Conservation (phyloP, 2,113 vertebrate species). For the Triplophysa rosa region DNA sequence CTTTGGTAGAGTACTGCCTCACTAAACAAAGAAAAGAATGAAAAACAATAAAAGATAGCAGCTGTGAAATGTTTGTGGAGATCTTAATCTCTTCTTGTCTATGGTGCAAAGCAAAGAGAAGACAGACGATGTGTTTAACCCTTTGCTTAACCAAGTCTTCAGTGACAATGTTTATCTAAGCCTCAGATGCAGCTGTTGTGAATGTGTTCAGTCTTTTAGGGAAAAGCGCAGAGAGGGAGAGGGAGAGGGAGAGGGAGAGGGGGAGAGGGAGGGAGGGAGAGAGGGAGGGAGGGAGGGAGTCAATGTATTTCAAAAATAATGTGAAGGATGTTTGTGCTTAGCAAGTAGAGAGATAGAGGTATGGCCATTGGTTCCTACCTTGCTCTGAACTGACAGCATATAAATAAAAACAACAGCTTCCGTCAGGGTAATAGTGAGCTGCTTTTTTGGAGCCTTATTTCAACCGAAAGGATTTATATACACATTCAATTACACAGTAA, state of each 20-base stretch:
- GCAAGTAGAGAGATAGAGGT: constrained; percentile 66
- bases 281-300: constrained; percentile 79
- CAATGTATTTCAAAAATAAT: constrained; percentile 68
- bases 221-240: constrained; percentile 61
- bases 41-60: constrained; percentile 58
- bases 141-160: constrained; percentile 65
- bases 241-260: constrained; percentile 58
- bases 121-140: constrained; percentile 75
- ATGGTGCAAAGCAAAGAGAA: constrained; percentile 74
- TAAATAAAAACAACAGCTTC: constrained; percentile 57
- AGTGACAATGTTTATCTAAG: constrained; percentile 76
- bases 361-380: constrained; percentile 60
- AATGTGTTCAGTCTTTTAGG: constrained; percentile 14
- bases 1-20: constrained; percentile 25
- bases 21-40: constrained; percentile 11
- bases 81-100: constrained; percentile 60
- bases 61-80: constrained; percentile 69
- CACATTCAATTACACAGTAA: neutral
- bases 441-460: neutral
- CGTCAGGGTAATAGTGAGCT: neutral
- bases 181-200: constrained; percentile 69
- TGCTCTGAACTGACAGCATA: constrained; percentile 63
- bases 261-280: constrained; percentile 72
- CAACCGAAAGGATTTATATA: neutral
- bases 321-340: constrained; percentile 65